These are phyloP conservation scores for Magallana gigas DNA, from an alignment of 1,140 invertebrate species.

Conservation along the genomic window DNA sequence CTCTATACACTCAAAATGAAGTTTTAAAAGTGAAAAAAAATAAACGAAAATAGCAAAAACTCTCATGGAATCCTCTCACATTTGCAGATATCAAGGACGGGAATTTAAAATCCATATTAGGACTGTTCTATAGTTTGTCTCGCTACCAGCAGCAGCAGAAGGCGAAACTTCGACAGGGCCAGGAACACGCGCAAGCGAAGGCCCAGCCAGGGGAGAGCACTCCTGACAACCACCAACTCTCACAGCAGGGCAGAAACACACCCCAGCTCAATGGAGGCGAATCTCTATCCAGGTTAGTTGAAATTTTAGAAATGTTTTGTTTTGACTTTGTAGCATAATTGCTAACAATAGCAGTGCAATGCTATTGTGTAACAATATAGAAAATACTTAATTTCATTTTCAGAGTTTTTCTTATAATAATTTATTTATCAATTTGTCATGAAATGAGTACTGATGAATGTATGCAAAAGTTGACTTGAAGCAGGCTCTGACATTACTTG, in stretches of 20 bases:
- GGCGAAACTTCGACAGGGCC: constrained; percentile 71
- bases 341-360: too few species aligned
- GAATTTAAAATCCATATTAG: constrained; percentile 92
- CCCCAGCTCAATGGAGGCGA: constrained; percentile 70
- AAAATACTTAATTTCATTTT: too few species aligned
- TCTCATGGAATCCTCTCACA: constrained; percentile 39
- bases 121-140: constrained; percentile 96
- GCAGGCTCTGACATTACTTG: too few species aligned
- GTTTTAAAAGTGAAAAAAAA: too few species aligned
- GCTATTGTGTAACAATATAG: too few species aligned
- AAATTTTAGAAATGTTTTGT: background rate
- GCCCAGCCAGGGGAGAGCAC: constrained; percentile 58
- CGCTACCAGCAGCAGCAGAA: constrained; percentile 93
- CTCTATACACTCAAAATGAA: background rate
- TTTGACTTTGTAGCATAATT: too few species aligned
- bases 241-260: constrained; percentile 50
- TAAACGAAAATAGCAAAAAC: background rate
- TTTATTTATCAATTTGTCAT: too few species aligned
- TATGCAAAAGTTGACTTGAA: too few species aligned
- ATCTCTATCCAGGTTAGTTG: constrained; percentile 69
- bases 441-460: too few species aligned
- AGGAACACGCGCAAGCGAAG: constrained; percentile 58
- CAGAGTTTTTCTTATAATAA: too few species aligned
- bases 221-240: constrained; percentile 55
- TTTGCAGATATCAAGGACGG: constrained; percentile 89